Conservation (phyloP, 2,888 invertebrate genomes). For the Drosophila putrida region DNA sequence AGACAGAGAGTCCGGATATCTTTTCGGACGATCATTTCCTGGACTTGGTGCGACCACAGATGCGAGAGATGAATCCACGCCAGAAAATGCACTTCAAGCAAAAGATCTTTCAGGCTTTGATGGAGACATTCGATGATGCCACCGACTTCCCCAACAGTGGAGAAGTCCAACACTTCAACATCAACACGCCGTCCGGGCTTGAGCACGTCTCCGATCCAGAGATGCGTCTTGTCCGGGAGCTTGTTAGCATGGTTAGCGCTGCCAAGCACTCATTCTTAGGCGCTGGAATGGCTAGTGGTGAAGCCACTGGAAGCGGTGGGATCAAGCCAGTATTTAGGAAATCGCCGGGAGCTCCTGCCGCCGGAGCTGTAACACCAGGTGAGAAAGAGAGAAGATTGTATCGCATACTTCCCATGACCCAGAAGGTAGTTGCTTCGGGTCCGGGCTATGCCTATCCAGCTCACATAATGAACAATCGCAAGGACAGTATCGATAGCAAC, state of each 20-base stretch:
- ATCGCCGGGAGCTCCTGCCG: not conserved
- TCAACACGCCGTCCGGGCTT: constrained; percentile 59
- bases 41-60: constrained; percentile 71
- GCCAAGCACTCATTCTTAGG: constrained; percentile 58
- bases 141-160: constrained; percentile 67
- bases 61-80: constrained; percentile 79
- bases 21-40: constrained; percentile 73
- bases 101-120: constrained; percentile 72
- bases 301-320: not conserved
- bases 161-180: constrained; percentile 63
- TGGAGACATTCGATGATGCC: constrained; percentile 81
- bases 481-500: constrained; percentile 51
- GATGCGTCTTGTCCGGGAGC: constrained; percentile 72
- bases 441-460: not conserved
- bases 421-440: constrained; percentile 1
- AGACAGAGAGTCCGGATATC: constrained; percentile 34
- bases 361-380: too few species aligned
- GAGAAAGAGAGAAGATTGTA: constrained; percentile 46
- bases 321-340: not conserved
- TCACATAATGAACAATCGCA: constrained; percentile 25
- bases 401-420: constrained; percentile 44
- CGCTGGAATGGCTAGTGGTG: not conserved
- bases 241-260: constrained; percentile 74
- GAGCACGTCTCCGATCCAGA: constrained; percentile 61
- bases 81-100: constrained; percentile 82